Evolutionary conservation across 2,797 vertebrate species (phyloP).

Genomic region (Acestrorhynchus altus): DNA sequence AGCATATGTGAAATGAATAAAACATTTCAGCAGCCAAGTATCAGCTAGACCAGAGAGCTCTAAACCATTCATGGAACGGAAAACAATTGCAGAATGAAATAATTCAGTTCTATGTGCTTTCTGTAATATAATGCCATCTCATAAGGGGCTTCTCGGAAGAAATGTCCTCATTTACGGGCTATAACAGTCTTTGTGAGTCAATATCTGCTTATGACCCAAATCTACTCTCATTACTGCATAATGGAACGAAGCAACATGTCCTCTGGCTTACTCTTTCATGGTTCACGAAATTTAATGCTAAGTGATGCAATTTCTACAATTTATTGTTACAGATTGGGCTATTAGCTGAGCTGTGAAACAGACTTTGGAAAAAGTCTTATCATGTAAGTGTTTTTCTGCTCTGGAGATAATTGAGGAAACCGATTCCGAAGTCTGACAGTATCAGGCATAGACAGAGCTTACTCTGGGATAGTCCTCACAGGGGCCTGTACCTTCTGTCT

Average conservation of each 20-base stretch:
- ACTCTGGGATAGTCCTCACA: conserved; percentile 1
- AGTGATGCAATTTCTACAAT: background rate
- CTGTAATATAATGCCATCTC: background rate
- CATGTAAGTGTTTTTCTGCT: background rate
- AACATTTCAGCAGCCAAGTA: conserved; percentile 15
- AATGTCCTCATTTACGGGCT: conserved; percentile 20
- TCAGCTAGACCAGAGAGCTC: background rate
- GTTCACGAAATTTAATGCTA: conserved; percentile 18
- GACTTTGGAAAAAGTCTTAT: conserved; percentile 4
- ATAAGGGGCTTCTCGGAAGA: conserved; percentile 19
- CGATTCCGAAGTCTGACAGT: conserved; percentile 12
- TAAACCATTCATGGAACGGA: background rate
- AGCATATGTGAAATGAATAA: conserved; percentile 1
- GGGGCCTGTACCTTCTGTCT: conserved; percentile 20
- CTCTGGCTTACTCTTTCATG: conserved; percentile 10
- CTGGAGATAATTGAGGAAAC: background rate
- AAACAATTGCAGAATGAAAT: conserved; percentile 1
- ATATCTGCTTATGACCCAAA: conserved; percentile 44
- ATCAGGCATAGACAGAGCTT: conserved; percentile 8
- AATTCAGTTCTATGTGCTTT: background rate
- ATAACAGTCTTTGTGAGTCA: conserved; percentile 26
- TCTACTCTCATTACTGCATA: conserved; percentile 35
- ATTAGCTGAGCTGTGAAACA: conserved; percentile 1
- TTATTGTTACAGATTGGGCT: background rate
- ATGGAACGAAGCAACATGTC: conserved; percentile 29